Percentiles rank a stretch among this genome's conserved stretches.
Evolutionary conservation across 30 jellyfish, hydroid and myxozoan genomes (phyloP).

Genomic region (Clytia hemisphaerica): DNA sequence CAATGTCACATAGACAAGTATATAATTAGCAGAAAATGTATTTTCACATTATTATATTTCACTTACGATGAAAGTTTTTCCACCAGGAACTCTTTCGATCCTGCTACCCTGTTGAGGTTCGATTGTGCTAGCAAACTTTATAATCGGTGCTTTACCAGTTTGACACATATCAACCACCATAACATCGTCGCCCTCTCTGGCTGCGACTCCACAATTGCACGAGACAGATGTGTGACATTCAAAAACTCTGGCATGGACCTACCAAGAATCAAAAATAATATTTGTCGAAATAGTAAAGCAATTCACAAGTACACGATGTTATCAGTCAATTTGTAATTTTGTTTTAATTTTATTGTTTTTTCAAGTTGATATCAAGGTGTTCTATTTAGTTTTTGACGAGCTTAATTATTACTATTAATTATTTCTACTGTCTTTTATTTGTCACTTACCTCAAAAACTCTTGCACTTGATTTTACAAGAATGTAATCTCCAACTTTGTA

Average conservation of each 20-base stretch:
- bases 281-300: too few relatives aligned
- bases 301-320: too few relatives aligned
- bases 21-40: background rate
- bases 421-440: too few relatives aligned
- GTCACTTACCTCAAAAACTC: constrained; percentile 46
- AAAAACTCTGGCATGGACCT: constrained; percentile 46
- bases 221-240: constrained; percentile 21
- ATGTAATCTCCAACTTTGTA: constrained; percentile 61
- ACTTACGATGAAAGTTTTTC: constrained; percentile 30
- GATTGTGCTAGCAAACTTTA: constrained; percentile 18
- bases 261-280: too few relatives aligned
- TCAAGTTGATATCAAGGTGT: too few relatives aligned
- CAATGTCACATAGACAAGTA: background rate
- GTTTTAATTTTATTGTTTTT: too few relatives aligned
- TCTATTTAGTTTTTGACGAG: too few relatives aligned
- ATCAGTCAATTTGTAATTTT: too few relatives aligned
- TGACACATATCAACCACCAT: too few relatives aligned
- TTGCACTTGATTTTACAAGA: constrained; percentile 38
- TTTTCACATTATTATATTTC: too few relatives aligned
- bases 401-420: too few relatives aligned
- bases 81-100: constrained; percentile 3
- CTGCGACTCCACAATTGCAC: constrained; percentile 46
- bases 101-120: constrained; percentile 23
- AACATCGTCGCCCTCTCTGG: constrained; percentile 25
- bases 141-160: constrained; percentile 20